Conservation (phyloP, 2,113 vertebrate genomes). For the Carassius carassius region DNA sequence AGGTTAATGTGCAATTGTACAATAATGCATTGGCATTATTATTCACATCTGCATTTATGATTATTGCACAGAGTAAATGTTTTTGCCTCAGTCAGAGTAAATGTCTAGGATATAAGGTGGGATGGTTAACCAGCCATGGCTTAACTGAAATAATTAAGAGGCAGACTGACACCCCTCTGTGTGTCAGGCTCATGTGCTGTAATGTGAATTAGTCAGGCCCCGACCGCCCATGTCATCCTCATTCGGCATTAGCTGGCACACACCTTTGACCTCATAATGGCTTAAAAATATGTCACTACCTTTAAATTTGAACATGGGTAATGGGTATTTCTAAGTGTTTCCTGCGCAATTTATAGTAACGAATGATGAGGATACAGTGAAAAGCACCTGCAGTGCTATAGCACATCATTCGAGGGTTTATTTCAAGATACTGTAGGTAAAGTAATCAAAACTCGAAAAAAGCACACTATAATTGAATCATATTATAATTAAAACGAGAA, state of each 20-base stretch:
- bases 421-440: conserved; percentile 17
- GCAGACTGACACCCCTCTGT: neutral
- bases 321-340: conserved; percentile 2
- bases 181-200: neutral
- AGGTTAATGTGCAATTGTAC: neutral
- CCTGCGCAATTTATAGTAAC: neutral
- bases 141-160: conserved; percentile 43
- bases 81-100: too few species aligned
- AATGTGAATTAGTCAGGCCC: conserved; percentile 19
- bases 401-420: neutral
- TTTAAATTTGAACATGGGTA: conserved; percentile 21
- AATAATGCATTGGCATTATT: neutral
- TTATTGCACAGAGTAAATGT: too few species aligned
- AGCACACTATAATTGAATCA: neutral
- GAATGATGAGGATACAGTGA: neutral
- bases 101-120: neutral
- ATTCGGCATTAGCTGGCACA: neutral
- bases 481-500: neutral
- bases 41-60: neutral
- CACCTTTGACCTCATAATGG: conserved; percentile 14
- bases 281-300: neutral
- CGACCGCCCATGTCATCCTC: neutral
- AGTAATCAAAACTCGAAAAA: neutral
- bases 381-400: neutral
- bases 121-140: conserved; percentile 29